Evolutionary conservation across 2,797 vertebrate species (phyloP), one percentile per base, ranked within the genome.

Genomic region (Hydrolagus colliei): DNA sequence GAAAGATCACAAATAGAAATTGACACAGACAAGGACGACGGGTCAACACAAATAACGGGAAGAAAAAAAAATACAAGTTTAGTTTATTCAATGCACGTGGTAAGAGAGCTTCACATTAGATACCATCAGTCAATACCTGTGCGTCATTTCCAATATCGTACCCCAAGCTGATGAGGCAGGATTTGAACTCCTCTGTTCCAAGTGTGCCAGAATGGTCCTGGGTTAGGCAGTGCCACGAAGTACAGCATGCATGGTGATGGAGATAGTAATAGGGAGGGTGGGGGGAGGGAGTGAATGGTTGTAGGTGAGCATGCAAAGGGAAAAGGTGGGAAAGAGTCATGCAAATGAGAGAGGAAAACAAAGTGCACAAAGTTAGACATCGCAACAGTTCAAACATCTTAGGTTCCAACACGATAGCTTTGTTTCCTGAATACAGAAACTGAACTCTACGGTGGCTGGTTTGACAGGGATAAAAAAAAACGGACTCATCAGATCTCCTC

Each of bases 111-210:
- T 89, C 92, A 90, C 91, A 91, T 88, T 92, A 82, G 18, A 68
- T 14, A 35, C 65, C 41, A 82, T 27, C 79, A 82, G 65, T 68
- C 86, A 95, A 94, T 98, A 99, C 98, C 98, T 99, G 98, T 90
- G 97, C 93, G 93, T 99, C 98, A 94, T 99, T 99, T 96, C 94
- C 97, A 95, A 99, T 99, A 97, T 99, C 97, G 95, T 97, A 99
- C 94, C 97, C 97, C 96, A 99, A 96, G 95, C 98, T 99, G 97
- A 99, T 99, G 96, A 99, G 98, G 94, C 98, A 99, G 95, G 98
- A 97, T 96, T 98, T 99, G 96, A 99, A 99, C 90, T 99, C 98
- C 92, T 99, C 98, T 74, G 97, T 96, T 93, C 97, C 97, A 95
- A 99, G 94, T 92, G 95, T 97, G 96, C 98, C 98, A 91, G 97